Percentiles rank a stretch among this genome's conserved stretches.
These are phyloP conservation scores for Helostoma temminkii DNA, from an alignment of 2,797 vertebrate species.

Conservation along the genomic window DNA sequence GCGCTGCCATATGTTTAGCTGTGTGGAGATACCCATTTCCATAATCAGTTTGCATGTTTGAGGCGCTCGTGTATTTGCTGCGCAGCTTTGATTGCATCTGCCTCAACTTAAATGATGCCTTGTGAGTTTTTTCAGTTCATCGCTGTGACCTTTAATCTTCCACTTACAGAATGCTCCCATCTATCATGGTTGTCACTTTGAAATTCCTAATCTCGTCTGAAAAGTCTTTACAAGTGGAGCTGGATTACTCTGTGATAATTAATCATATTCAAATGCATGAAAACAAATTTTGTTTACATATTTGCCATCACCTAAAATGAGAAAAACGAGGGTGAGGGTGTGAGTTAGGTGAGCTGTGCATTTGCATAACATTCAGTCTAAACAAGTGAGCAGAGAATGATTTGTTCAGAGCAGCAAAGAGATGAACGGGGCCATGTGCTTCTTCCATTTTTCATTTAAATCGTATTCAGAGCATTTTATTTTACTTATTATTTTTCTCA, in stretches of 20 bases:
- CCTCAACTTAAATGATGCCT: constrained; percentile 81
- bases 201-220: constrained; percentile 88
- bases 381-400: constrained; percentile 52
- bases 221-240: constrained; percentile 86
- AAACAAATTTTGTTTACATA: constrained; percentile 88
- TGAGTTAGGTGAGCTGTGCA: constrained; percentile 76
- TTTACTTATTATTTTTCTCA: constrained; percentile 53
- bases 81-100: constrained; percentile 83
- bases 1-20: constrained; percentile 83
- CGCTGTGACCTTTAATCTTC: constrained; percentile 88
- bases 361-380: constrained; percentile 72
- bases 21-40: constrained; percentile 82
- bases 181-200: constrained; percentile 89
- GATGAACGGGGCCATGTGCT: constrained; percentile 30
- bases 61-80: constrained; percentile 71
- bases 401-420: constrained; percentile 49
- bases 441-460: constrained; percentile 66
- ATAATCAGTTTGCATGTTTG: constrained; percentile 84
- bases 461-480: constrained; percentile 62
- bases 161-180: constrained; percentile 84
- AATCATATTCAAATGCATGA: constrained; percentile 88
- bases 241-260: constrained; percentile 88
- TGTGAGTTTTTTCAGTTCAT: constrained; percentile 75
- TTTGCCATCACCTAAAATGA: constrained; percentile 83
- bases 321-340: constrained; percentile 69